These are phyloP conservation scores for Oncorhynchus clarkii DNA, from an alignment of 2,113 vertebrate species.

Conservation along the genomic window DNA sequence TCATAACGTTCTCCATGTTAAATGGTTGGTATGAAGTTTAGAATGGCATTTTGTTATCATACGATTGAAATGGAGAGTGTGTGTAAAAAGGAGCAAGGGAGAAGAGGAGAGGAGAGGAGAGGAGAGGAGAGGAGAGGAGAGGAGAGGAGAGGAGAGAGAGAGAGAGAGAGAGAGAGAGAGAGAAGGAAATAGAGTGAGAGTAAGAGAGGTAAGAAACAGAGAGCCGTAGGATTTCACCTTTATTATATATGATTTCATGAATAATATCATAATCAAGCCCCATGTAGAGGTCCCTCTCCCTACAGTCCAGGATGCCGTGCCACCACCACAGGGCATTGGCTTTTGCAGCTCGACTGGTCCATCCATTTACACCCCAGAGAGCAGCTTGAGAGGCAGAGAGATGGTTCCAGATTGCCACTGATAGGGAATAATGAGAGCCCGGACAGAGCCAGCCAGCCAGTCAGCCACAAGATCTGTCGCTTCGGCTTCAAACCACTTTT, in stretches of 20 bases:
- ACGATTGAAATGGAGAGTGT: slow-evolving; percentile 31
- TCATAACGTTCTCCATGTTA: not conserved
- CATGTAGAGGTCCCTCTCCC: not conserved
- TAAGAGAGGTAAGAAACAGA: no score
- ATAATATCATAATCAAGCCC: not conserved
- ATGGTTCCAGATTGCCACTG: slow-evolving; percentile 28
- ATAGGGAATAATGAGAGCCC: slow-evolving; percentile 43
- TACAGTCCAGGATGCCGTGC: not conserved
- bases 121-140: no score
- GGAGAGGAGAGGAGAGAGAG: no score
- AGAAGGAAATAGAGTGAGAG: no score
- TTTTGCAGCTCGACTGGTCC: slow-evolving; percentile 29
- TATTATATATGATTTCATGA: not conserved
- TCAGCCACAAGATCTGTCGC: slow-evolving; percentile 23
- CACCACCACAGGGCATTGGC: slow-evolving; percentile 20
- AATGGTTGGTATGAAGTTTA: not conserved
- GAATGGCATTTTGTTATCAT: not conserved
- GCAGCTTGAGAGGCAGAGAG: slow-evolving; percentile 40
- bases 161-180: no score
- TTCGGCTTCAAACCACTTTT: slow-evolving; percentile 11
- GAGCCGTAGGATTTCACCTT: not conserved
- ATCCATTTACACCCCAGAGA: slow-evolving; percentile 45
- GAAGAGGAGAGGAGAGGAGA: no score
- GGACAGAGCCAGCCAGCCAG: not conserved
- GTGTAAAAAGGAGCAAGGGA: no score